Percentiles rank a stretch among this genome's conserved stretches.
These are phyloP conservation scores for Epirrhoe tristata DNA, from an alignment of 2,888 invertebrate genomes.

Conservation along the genomic window DNA sequence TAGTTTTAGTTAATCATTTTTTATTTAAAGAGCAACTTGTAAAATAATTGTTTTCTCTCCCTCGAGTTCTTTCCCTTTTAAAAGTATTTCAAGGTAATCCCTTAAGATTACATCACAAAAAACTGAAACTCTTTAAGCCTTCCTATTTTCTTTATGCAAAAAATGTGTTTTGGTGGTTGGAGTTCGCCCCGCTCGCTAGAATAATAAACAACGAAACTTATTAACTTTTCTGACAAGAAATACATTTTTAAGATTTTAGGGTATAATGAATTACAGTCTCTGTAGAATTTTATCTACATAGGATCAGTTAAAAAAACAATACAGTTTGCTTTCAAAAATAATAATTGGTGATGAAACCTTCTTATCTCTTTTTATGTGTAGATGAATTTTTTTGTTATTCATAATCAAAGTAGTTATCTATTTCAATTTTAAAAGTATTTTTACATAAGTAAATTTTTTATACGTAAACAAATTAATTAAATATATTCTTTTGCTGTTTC, in stretches of 20 bases:
- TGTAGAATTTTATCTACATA: background rate
- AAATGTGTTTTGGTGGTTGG: slow-evolving; percentile 67
- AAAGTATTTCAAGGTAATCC: slow-evolving; percentile 78
- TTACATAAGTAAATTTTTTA: no score
- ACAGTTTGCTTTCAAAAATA: background rate
- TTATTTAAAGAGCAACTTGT: slow-evolving; percentile 14
- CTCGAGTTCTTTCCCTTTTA: slow-evolving; percentile 57
- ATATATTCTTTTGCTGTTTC: no score
- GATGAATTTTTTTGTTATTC: no score
- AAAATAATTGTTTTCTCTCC: slow-evolving; percentile 64
- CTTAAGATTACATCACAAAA: slow-evolving; percentile 74
- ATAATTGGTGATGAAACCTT: background rate
- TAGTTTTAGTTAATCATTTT: slow-evolving; percentile 31
- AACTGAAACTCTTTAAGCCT: slow-evolving; percentile 74
- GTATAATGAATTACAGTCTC: slow-evolving; percentile 47
- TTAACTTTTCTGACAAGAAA: slow-evolving; percentile 64
- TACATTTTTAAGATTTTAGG: slow-evolving; percentile 49
- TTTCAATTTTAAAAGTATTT: no score
- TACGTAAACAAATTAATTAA: no score
- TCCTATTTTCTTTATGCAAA: slow-evolving; percentile 74
- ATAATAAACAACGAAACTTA: slow-evolving; percentile 71
- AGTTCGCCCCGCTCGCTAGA: slow-evolving; percentile 52
- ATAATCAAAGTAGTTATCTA: no score
- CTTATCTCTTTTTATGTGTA: no score
- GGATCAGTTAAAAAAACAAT: background rate